Conservation (phyloP, 1,140 invertebrate genomes). For the Octopus bimaculoides region DNA sequence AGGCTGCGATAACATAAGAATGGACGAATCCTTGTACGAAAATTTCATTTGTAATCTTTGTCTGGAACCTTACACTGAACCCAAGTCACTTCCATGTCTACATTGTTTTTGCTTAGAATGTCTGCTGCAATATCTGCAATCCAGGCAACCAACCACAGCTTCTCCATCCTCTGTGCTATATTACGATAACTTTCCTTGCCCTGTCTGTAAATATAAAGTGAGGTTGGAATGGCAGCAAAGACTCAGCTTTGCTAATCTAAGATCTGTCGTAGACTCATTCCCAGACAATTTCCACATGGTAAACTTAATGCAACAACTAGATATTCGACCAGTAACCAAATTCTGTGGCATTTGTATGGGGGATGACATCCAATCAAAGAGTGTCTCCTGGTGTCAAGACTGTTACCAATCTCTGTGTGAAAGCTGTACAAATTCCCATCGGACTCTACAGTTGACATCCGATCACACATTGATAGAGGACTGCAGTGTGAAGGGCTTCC, state of each 20-base stretch:
- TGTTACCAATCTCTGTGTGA: neutral
- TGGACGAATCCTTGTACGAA: conserved; percentile 33
- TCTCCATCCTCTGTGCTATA: neutral
- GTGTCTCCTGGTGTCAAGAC: neutral
- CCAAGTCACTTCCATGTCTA: conserved; percentile 44
- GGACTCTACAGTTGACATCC: neutral
- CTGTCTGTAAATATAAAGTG: neutral
- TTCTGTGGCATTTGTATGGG: neutral
- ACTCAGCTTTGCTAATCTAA: neutral
- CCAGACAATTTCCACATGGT: conserved; percentile 4
- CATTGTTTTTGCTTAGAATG: conserved; percentile 58
- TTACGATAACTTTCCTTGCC: neutral
- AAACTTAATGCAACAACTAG: conserved; percentile 5
- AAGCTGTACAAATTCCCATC: neutral
- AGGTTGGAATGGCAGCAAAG: neutral
- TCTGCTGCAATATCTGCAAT: conserved; percentile 58
- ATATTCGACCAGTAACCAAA: neutral
- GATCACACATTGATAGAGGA: neutral
- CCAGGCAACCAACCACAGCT: neutral
- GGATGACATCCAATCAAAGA: neutral
- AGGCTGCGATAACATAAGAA: conserved; percentile 25
- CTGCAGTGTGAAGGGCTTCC: neutral
- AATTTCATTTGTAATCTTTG: conserved; percentile 34
- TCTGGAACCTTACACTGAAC: conserved; percentile 29
- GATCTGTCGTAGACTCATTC: neutral